Evolutionary conservation across 2,113 vertebrate species (phyloP), one percentile per base, ranked within the genome.

Genomic region (Leptobrachium ailaonicum): DNA sequence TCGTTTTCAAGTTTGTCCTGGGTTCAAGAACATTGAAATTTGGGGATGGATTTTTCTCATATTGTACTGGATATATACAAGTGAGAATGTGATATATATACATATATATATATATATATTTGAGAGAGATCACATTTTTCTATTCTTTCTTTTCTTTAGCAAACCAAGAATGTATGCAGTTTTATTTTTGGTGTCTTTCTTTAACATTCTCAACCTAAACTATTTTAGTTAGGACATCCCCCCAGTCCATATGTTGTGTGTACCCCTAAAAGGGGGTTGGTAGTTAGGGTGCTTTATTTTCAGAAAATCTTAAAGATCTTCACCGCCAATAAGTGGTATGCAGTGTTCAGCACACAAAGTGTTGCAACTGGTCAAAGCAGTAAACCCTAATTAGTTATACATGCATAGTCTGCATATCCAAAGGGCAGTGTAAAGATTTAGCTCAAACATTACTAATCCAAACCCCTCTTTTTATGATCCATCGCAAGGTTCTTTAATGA

Each of bases 401-500:
- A 74, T 69, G 41, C 74, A 83, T 68, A 84, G 77, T 50, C 66
- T 73, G 43, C 66, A 79, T 83, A 67, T 79, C 76, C 75, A 41
- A 84, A 41, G 76, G 82, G 64, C 13, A 77, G 77, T 32, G 42
- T 77, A 40, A 75, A 69, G 40, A 76, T 73, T 81, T 71, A 71
- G 81, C 75, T 84, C 70, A 85, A 86, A 76, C 83, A 85, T 73
- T 82, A 82, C 83, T 87, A 87, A 89, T 87, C 83, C 87, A 83
- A 86, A 82, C 81, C 83, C 20, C 81, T 69, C 7, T 80, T 86
- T 88, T 88, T 87, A 89, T 84, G 87, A 83, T 87, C 85, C 86
- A 83, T 85, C 88, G 85, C 82, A 73, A 73, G 66, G 83, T 75
- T 6, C 68, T 87, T 89, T 87, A 86, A 85, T 88, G 82, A 83